phyloP scores from a whole-genome alignment of 2,113 vertebrate genomes.

The Synchiropus splendidus region DNA sequence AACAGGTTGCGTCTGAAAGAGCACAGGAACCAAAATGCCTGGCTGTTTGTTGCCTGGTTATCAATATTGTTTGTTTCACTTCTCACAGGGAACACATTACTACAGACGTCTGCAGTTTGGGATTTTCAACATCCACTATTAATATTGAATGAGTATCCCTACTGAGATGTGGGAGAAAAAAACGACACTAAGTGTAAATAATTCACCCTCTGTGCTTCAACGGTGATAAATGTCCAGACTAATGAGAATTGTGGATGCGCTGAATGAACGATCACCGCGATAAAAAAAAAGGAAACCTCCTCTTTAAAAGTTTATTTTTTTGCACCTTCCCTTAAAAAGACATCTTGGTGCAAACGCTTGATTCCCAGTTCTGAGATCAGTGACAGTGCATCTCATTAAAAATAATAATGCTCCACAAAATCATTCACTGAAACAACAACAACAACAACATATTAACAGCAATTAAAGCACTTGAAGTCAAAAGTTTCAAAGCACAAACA shows the following conservation, averaged over 20 bases:
- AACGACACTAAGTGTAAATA: neutral
- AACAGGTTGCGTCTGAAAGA: neutral
- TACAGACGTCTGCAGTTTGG: no score
- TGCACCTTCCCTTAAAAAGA: slow-evolving; percentile 35
- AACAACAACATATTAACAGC: slow-evolving; percentile 42
- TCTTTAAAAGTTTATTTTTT: slow-evolving; percentile 39
- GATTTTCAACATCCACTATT: neutral
- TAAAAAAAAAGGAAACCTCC: neutral
- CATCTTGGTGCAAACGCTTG: slow-evolving; percentile 40
- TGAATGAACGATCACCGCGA: neutral
- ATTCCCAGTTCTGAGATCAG: slow-evolving; percentile 48
- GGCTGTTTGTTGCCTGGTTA: neutral
- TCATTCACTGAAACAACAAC: slow-evolving; percentile 14
- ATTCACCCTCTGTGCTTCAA: neutral
- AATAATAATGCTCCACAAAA: slow-evolving; percentile 36
- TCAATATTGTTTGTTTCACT: no score
- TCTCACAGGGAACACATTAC: no score
- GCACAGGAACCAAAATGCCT: no score
- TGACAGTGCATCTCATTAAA: slow-evolving; percentile 53
- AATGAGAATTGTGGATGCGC: neutral
- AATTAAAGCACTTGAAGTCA: slow-evolving; percentile 26
- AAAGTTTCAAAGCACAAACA: slow-evolving; percentile 34
- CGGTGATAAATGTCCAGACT: neutral
- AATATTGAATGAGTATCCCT: neutral
- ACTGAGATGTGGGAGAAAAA: neutral